Percentiles rank a stretch among this genome's conserved stretches.
phyloP scores from a whole-genome alignment of 2,797 vertebrate species.

The Gadopsis bispinosus region DNA sequence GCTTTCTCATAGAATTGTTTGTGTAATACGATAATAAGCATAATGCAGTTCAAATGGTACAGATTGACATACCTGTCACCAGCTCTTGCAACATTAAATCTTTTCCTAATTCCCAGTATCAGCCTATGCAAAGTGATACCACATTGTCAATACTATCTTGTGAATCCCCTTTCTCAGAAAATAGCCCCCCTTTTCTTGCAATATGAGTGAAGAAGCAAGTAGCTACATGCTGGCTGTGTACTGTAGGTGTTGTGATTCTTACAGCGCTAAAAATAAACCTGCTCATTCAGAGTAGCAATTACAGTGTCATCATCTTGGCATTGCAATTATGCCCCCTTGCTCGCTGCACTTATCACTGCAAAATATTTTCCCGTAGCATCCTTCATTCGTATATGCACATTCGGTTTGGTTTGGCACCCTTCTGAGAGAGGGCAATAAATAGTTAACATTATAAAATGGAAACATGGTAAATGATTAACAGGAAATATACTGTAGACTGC shows the following conservation, averaged over 20 bases:
- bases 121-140: constrained; percentile 40
- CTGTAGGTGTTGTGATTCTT: constrained; percentile 69
- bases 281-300: constrained; percentile 74
- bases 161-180: constrained; percentile 43
- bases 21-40: background rate
- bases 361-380: constrained; percentile 34
- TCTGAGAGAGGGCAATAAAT: constrained; percentile 10
- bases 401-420: constrained; percentile 24
- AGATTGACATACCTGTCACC: background rate
- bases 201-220: constrained; percentile 33
- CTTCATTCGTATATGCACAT: constrained; percentile 22
- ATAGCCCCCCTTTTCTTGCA: constrained; percentile 29
- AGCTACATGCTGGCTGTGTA: constrained; percentile 36
- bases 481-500: background rate
- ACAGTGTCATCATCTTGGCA: constrained; percentile 67
- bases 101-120: constrained; percentile 31
- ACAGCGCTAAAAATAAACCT: constrained; percentile 75
- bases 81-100: constrained; percentile 11
- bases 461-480: background rate
- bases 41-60: background rate
- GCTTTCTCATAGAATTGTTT: background rate
- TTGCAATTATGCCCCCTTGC: constrained; percentile 69
- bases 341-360: constrained; percentile 37
- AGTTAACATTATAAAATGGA: background rate
- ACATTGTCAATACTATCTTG: constrained; percentile 61